Percentiles rank a stretch among this genome's conserved stretches.
Conservation (phyloP, 1,140 invertebrate genomes). For the Penaeus japonicus region DNA sequence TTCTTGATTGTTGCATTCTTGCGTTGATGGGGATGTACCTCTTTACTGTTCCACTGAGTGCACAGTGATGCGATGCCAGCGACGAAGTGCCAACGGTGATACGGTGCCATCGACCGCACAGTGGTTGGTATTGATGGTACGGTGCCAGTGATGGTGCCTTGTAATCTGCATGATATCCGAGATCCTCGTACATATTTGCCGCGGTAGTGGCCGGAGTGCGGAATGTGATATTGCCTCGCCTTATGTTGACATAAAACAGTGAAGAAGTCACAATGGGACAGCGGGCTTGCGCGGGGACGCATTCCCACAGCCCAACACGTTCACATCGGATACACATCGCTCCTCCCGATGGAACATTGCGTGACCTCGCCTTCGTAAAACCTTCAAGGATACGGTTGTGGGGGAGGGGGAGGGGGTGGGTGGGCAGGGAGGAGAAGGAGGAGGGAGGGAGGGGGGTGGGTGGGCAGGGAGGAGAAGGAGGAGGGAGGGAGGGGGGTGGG, state of each 20-base stretch:
- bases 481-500: background rate
- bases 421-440: background rate
- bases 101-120: too few species aligned
- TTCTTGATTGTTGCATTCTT: too few species aligned
- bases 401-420: background rate
- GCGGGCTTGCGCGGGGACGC: background rate
- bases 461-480: background rate
- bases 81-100: too few species aligned
- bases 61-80: too few species aligned
- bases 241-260: constrained; percentile 17
- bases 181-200: background rate
- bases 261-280: constrained; percentile 3
- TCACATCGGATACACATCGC: constrained; percentile 21
- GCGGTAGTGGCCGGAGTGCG: background rate
- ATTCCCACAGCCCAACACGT: constrained; percentile 6
- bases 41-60: too few species aligned
- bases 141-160: too few species aligned
- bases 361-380: background rate
- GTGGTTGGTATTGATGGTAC: too few species aligned
- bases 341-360: constrained; percentile 27
- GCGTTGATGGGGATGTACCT: too few species aligned
- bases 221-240: constrained; percentile 31
- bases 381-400: background rate
- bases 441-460: background rate
- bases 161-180: background rate